Evolutionary conservation across 2,113 vertebrate species (phyloP).

Genomic region (Elephas maximus): DNA sequence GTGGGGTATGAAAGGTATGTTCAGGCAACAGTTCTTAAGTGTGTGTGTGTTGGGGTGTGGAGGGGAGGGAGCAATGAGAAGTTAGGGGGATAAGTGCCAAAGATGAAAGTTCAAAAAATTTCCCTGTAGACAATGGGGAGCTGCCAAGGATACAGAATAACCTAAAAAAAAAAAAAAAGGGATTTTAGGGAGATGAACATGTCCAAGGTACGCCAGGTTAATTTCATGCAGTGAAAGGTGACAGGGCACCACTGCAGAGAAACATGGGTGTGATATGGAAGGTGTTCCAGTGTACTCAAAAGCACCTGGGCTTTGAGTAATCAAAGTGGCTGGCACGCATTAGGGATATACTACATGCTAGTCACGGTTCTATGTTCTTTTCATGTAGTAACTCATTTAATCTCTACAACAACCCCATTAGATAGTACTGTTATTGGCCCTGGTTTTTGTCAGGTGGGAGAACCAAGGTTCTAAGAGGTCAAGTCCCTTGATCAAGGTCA

Average conservation of each 20-base stretch:
- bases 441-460: background rate
- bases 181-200: background rate
- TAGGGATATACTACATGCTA: accelerated
- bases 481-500: background rate
- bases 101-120: background rate
- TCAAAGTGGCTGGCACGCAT: accelerated
- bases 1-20: accelerated
- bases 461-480: background rate
- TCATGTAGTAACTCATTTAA: background rate
- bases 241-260: accelerated
- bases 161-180: background rate
- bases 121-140: too few species aligned
- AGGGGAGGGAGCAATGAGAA: accelerated
- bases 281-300: accelerated
- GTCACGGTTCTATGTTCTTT: background rate
- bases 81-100: background rate
- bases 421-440: background rate
- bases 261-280: accelerated
- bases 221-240: background rate
- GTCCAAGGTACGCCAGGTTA: too few species aligned
- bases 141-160: background rate
- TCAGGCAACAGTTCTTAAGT: background rate
- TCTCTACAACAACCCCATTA: background rate
- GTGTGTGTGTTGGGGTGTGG: background rate
- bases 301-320: too few species aligned